These are phyloP conservation scores for Diplosoma virens DNA, from an alignment of 23 tunicate genomes.

Conservation along the genomic window DNA sequence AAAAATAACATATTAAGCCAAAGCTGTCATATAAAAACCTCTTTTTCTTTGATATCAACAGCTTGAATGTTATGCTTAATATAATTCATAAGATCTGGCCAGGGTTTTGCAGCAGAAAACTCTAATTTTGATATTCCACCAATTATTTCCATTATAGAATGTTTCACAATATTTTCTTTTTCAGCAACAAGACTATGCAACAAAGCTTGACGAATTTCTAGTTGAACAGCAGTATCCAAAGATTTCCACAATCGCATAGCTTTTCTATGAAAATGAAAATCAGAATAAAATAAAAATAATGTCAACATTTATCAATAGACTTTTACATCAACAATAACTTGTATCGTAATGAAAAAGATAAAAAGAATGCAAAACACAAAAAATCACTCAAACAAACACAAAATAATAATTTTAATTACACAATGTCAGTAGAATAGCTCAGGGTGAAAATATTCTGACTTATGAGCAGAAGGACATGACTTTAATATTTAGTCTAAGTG, in stretches of 20 bases:
- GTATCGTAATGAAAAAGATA: no score
- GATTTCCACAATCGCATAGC: conserved; percentile 64
- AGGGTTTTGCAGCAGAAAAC: conserved; percentile 27
- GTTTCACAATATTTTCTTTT: conserved; percentile 36
- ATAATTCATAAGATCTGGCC: conserved; percentile 62
- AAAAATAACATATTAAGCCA: background rate
- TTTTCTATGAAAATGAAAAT: conserved; percentile 45
- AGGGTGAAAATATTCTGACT: no score
- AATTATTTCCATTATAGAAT: conserved; percentile 65
- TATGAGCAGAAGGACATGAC: no score
- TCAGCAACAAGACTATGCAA: conserved; percentile 37
- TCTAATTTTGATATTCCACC: conserved; percentile 72
- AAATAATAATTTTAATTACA: no score
- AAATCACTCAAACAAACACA: no score
- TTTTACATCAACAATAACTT: no score
- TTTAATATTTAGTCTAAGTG: no score
- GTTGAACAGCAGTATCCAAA: conserved; percentile 15
- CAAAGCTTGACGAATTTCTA: conserved; percentile 35
- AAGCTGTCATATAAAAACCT: no score
- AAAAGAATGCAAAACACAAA: no score
- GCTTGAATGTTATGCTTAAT: conserved; percentile 23
- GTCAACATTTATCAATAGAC: no score
- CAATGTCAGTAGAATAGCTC: no score
- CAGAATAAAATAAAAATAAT: background rate
- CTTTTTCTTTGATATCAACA: conserved; percentile 25